phyloP scores from a whole-genome alignment of 2,888 invertebrate genomes.

The Agrilus biguttatus region DNA sequence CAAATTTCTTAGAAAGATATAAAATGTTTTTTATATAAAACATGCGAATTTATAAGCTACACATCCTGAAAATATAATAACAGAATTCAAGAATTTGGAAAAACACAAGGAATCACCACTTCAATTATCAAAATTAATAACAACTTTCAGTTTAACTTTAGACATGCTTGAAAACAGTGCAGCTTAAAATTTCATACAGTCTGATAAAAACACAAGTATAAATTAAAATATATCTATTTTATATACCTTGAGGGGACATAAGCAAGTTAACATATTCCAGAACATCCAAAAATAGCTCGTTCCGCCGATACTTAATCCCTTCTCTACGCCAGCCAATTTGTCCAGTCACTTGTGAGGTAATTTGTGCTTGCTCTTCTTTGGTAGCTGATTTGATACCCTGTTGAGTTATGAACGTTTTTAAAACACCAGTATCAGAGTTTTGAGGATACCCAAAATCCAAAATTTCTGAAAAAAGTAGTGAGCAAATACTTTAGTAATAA shows the following conservation, averaged over 20 bases:
- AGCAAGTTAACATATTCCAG: conserved; percentile 96
- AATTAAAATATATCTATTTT: too few species aligned
- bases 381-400: conserved; percentile 98
- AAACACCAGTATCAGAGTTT: conserved; percentile 96
- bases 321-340: conserved; percentile 99
- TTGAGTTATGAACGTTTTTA: conserved; percentile 99
- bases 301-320: conserved; percentile 97
- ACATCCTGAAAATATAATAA: too few species aligned
- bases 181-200: too few species aligned
- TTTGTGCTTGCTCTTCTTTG: conserved; percentile 98
- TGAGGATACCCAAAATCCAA: conserved; percentile 99
- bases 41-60: too few species aligned
- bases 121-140: too few species aligned
- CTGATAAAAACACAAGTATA: too few species aligned
- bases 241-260: conserved; percentile 94
- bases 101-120: too few species aligned
- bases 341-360: conserved; percentile 92
- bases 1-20: too few species aligned
- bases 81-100: too few species aligned
- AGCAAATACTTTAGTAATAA: background rate
- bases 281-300: conserved; percentile 97
- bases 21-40: background rate
- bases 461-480: conserved; percentile 56
- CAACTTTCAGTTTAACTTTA: too few species aligned
- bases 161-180: too few species aligned